A percentile compares a stretch with the other conserved stretches of the same genome.
Conservation (phyloP, 1,140 invertebrate species). For the Druon quercuslanigerum region DNA sequence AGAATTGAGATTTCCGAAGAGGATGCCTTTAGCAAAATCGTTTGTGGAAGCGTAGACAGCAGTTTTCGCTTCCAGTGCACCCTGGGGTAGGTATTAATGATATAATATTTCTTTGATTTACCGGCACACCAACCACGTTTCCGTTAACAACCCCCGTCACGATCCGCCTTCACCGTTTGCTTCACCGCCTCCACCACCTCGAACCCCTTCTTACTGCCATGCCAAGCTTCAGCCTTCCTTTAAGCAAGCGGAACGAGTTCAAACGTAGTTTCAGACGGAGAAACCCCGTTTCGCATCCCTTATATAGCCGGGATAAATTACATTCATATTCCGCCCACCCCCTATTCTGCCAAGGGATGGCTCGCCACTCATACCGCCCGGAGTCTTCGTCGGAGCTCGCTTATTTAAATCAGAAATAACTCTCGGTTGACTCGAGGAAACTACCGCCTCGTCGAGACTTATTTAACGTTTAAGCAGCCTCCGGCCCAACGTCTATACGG, state of each 20-base stretch:
- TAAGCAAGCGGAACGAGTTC: conserved; percentile 30
- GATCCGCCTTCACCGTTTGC: conserved; percentile 1
- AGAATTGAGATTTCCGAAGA: conserved; percentile 29
- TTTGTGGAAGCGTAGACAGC: conserved; percentile 26
- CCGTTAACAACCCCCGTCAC: conserved; percentile 54
- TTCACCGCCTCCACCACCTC: not conserved
- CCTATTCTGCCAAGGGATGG: conserved; percentile 9
- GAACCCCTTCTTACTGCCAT: not conserved
- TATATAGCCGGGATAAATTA: conserved; percentile 29
- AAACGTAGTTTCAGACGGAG: conserved; percentile 24
- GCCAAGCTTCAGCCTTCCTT: not conserved
- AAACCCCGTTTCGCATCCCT: conserved; percentile 27
- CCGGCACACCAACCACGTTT: conserved; percentile 47
- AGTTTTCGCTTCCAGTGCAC: conserved; percentile 52
- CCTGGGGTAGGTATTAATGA: conserved; percentile 64
- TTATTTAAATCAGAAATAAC: conserved; percentile 32
- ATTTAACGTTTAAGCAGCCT: conserved; percentile 27
- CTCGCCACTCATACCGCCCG: conserved; percentile 22
- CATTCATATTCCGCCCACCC: conserved; percentile 24
- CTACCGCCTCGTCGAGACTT: conserved; percentile 26
- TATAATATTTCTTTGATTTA: conserved; percentile 69
- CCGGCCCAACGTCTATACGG: conserved; percentile 4
- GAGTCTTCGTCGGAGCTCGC: conserved; percentile 14
- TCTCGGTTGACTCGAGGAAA: conserved; percentile 31
- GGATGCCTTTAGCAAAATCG: conserved; percentile 21